A percentile compares a stretch with the other conserved stretches of the same genome.
phyloP scores from a whole-genome alignment of 1,140 invertebrate species.

The Phthorimaea operculella region DNA sequence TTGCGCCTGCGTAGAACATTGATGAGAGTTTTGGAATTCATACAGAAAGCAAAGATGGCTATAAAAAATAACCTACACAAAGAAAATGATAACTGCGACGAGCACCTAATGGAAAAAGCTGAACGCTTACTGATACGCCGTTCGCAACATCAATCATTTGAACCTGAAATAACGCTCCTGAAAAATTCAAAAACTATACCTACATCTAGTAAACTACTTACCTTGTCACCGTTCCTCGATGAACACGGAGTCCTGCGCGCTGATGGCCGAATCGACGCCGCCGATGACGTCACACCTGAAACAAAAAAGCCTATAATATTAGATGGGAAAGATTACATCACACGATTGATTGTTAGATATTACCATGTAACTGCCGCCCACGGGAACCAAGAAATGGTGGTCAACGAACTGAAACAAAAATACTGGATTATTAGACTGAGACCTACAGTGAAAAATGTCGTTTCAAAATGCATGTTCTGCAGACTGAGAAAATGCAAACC shows the following conservation, averaged over 20 bases:
- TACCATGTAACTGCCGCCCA: slow-evolving; percentile 2
- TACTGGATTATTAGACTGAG: slow-evolving; percentile 2
- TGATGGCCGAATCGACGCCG: slow-evolving; percentile 10
- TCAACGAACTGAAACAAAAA: neutral
- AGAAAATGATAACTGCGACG: no score
- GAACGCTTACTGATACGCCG: slow-evolving; percentile 4
- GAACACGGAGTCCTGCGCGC: slow-evolving; percentile 7
- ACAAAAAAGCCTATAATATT: no score
- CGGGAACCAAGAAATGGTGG: slow-evolving; percentile 6
- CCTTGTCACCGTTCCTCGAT: slow-evolving; percentile 8
- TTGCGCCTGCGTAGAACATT: slow-evolving; percentile 8
- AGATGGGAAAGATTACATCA: neutral
- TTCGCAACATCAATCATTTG: slow-evolving; percentile 4
- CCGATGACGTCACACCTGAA: neutral
- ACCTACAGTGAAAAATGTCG: slow-evolving; percentile 3
- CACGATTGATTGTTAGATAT: neutral
- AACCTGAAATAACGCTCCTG: neutral
- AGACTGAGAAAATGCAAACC: neutral
- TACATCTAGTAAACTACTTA: slow-evolving; percentile 3
- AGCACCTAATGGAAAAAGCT: slow-evolving; percentile 1
- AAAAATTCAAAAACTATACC: neutral
- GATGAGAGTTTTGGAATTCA: neutral
- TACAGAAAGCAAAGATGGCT: slow-evolving; percentile 1
- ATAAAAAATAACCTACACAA: no score
- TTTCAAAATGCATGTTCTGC: neutral